A percentile compares a stretch with the other conserved stretches of the same genome.
Evolutionary conservation across 2,113 vertebrate species (phyloP).

Genomic region (Xyliphius kryptos): DNA sequence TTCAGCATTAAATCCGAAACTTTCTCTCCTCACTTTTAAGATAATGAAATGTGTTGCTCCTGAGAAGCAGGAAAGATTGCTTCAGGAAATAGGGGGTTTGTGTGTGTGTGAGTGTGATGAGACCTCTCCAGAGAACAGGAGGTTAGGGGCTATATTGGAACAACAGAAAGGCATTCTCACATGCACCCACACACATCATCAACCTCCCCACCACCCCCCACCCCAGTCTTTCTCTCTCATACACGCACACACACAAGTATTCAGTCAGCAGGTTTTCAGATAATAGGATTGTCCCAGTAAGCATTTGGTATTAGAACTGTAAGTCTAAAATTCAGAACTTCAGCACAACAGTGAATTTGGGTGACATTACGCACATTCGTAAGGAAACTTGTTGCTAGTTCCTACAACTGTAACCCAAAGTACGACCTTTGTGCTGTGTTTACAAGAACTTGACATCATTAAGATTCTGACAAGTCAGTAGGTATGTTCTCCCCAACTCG

Average conservation of each 20-base stretch:
- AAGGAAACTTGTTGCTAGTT: too few species aligned
- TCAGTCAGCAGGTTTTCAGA: constrained; percentile 34
- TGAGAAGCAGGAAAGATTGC: constrained; percentile 17
- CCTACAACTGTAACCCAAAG: too few species aligned
- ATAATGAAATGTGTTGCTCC: constrained; percentile 32
- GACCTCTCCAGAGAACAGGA: constrained; percentile 32
- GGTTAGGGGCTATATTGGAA: constrained; percentile 35
- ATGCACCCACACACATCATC: constrained; percentile 34
- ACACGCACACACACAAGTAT: constrained; percentile 15
- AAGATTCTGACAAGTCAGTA: too few species aligned
- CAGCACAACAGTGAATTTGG: too few species aligned
- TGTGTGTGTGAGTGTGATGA: constrained; percentile 18
- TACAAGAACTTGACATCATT: too few species aligned
- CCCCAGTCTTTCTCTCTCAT: not conserved
- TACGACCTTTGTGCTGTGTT: too few species aligned
- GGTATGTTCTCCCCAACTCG: too few species aligned
- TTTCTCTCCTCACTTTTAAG: constrained; percentile 4
- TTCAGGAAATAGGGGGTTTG: constrained; percentile 19
- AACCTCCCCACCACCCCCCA: too few species aligned
- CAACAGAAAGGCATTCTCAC: constrained; percentile 42
- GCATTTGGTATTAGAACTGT: too few species aligned
- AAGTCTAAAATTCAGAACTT: too few species aligned
- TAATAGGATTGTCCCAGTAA: too few species aligned
- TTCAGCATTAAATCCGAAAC: constrained; percentile 3
- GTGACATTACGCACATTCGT: too few species aligned